phyloP scores from a whole-genome alignment of 2,797 vertebrate genomes.

The Danio albolineatus region DNA sequence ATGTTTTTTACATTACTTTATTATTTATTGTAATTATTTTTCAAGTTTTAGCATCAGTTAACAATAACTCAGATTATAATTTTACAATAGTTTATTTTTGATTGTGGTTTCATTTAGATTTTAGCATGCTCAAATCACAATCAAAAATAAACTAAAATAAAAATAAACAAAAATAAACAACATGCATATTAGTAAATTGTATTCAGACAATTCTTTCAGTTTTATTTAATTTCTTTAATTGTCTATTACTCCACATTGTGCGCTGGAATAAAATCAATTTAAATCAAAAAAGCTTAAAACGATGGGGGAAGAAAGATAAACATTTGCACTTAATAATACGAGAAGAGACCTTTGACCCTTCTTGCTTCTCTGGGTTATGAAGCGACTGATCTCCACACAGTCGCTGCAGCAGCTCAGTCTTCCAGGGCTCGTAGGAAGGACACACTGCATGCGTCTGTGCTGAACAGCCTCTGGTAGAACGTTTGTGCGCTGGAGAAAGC shows the following conservation, averaged over 20 bases:
- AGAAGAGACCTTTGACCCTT: constrained; percentile 27
- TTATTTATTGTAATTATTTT: too few relatives aligned
- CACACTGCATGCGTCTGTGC: constrained; percentile 14
- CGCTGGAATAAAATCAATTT: background rate
- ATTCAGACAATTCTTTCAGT: background rate
- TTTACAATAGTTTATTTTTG: background rate
- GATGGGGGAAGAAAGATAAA: too few relatives aligned
- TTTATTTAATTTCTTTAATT: background rate
- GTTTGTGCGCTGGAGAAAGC: constrained; percentile 69
- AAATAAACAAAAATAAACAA: too few relatives aligned
- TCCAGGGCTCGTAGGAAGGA: constrained; percentile 38
- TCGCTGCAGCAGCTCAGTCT: background rate
- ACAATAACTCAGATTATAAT: background rate
- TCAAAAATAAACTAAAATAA: too few relatives aligned
- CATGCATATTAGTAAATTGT: background rate
- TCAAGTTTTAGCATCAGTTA: too few relatives aligned
- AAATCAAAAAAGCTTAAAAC: background rate
- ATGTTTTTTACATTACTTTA: too few relatives aligned
- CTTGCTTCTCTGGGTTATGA: constrained; percentile 32
- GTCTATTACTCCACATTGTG: background rate
- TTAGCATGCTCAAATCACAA: too few relatives aligned
- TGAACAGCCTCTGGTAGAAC: constrained; percentile 84
- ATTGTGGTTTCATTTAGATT: too few relatives aligned
- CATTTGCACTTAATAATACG: background rate
- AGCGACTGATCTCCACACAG: constrained; percentile 14